Evolutionary conservation across 2,888 invertebrate genomes (phyloP).

Genomic region (Laspeyria flexula): DNA sequence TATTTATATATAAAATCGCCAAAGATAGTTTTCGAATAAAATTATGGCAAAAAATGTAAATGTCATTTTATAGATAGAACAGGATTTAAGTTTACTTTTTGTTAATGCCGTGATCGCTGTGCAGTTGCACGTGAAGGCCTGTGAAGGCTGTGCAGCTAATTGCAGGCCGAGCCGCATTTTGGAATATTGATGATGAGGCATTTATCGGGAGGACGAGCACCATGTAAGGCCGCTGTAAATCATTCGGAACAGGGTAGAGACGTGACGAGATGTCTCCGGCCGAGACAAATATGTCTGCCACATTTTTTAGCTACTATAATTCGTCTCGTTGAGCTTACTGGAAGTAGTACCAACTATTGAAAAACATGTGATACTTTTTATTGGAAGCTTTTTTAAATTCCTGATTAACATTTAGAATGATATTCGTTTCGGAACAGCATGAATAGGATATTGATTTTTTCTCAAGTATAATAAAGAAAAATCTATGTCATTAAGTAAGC

Average conservation of each 20-base stretch:
- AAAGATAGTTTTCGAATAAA: slow-evolving; percentile 42
- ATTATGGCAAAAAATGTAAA: slow-evolving; percentile 63
- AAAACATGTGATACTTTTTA: slow-evolving; percentile 52
- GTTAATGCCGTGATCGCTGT: slow-evolving; percentile 65
- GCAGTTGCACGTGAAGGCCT: slow-evolving; percentile 80
- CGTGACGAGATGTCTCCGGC: slow-evolving; percentile 83
- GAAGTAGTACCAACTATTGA: slow-evolving; percentile 56
- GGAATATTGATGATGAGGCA: slow-evolving; percentile 85
- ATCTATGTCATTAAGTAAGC: too few relatives aligned
- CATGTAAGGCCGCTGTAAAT: slow-evolving; percentile 83
- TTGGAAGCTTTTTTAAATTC: slow-evolving; percentile 26
- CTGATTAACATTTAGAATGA: background rate
- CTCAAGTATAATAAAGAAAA: too few relatives aligned
- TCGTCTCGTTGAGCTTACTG: slow-evolving; percentile 69
- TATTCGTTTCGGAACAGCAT: background rate
- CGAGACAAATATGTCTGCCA: slow-evolving; percentile 78
- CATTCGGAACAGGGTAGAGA: slow-evolving; percentile 78
- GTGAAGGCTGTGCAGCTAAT: slow-evolving; percentile 83
- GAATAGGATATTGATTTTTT: background rate
- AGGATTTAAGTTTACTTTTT: slow-evolving; percentile 78
- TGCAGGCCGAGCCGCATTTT: slow-evolving; percentile 83
- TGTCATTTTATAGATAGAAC: slow-evolving; percentile 78
- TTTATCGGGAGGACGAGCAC: slow-evolving; percentile 83
- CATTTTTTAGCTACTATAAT: slow-evolving; percentile 76
- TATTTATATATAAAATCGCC: slow-evolving; percentile 26